Percentiles rank a stretch among this genome's conserved stretches.
Evolutionary conservation across 2,113 vertebrate genomes (phyloP).

Genomic region (Nanger granti): DNA sequence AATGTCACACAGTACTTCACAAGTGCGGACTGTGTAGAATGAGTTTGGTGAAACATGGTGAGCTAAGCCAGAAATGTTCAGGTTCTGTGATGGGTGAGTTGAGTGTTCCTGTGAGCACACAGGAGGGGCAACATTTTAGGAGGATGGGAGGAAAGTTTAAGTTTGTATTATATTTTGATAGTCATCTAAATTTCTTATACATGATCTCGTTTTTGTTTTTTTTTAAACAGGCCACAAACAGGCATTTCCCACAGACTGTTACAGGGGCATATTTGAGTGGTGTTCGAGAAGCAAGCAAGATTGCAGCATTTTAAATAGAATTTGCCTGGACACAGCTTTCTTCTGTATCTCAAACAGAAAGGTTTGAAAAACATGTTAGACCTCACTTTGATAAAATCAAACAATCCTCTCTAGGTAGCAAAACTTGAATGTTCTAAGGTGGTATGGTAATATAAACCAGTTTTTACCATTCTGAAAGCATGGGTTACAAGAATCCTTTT

Average conservation of each 20-base stretch:
- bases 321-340: neutral
- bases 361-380: slow-evolving; percentile 20
- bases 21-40: neutral
- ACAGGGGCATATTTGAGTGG: slow-evolving; percentile 97
- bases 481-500: neutral
- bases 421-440: slow-evolving; percentile 14
- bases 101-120: neutral
- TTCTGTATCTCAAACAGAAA: slow-evolving; percentile 14
- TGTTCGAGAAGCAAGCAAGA: slow-evolving; percentile 98
- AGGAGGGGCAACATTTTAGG: neutral
- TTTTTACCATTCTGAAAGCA: slow-evolving; percentile 25
- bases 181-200: neutral
- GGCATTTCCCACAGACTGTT: slow-evolving; percentile 98
- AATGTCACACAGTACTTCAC: neutral
- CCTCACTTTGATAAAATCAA: slow-evolving; percentile 21
- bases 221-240: slow-evolving; percentile 89
- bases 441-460: neutral
- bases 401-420: neutral
- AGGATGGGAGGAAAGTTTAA: neutral
- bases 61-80: neutral
- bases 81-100: neutral
- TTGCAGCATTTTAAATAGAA: slow-evolving; percentile 86
- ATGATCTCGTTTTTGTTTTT: neutral
- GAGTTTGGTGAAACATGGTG: neutral
- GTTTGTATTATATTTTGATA: neutral